A percentile compares a stretch with the other conserved stretches of the same genome.
These are phyloP conservation scores for Meriones unguiculatus DNA, from an alignment of 2,113 vertebrate species.

Conservation along the genomic window DNA sequence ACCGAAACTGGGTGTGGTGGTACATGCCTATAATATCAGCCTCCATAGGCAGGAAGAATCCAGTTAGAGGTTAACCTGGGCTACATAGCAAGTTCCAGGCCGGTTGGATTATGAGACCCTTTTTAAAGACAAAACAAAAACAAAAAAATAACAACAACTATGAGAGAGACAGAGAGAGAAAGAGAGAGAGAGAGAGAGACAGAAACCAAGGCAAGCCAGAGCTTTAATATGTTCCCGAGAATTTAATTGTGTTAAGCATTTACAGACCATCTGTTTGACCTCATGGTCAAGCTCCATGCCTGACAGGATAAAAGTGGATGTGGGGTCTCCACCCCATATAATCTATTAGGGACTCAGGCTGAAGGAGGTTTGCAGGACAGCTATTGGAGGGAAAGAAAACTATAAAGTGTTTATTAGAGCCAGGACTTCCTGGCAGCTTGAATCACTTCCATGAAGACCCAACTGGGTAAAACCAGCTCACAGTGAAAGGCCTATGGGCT, in stretches of 20 bases:
- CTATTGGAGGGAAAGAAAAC: neutral
- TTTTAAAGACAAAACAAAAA: neutral
- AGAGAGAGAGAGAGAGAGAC: neutral
- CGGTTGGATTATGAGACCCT: neutral
- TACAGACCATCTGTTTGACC: neutral
- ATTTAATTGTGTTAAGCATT: conserved; percentile 41
- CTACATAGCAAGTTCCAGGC: neutral
- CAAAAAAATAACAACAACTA: neutral
- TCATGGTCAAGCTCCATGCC: neutral
- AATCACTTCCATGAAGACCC: neutral
- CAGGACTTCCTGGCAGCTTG: neutral
- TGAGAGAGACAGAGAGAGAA: neutral
- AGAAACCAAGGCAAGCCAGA: neutral
- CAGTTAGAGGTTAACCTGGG: neutral
- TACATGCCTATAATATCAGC: neutral
- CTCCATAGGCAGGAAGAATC: neutral
- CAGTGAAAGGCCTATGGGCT: neutral
- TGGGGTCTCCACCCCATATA: neutral
- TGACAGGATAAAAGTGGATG: neutral
- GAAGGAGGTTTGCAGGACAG: neutral
- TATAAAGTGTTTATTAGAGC: neutral
- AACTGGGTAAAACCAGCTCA: neutral
- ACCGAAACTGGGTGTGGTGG: neutral
- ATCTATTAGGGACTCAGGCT: neutral
- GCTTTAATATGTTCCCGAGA: conserved; percentile 4